phyloP scores from a whole-genome alignment of 1,140 invertebrate genomes.

The Panagrolaimus sp. region DNA sequence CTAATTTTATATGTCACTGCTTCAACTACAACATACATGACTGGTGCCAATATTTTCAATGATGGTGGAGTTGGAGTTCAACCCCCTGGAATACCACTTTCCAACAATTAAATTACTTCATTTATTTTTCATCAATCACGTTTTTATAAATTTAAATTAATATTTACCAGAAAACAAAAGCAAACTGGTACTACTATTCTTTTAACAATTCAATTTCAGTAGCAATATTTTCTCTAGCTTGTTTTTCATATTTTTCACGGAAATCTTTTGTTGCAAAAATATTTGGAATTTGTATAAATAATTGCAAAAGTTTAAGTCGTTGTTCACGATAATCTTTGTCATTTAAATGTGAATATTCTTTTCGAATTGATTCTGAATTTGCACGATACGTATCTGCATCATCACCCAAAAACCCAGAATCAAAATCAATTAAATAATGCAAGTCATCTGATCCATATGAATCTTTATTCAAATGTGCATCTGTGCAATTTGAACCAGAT shows the following conservation, averaged over 20 bases:
- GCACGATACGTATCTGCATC: slow-evolving; percentile 61
- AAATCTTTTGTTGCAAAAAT: slow-evolving; percentile 67
- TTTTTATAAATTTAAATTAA: too few species aligned
- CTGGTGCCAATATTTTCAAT: neutral
- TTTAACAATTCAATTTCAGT: slow-evolving; percentile 61
- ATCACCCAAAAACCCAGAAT: slow-evolving; percentile 64
- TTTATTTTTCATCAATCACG: too few species aligned
- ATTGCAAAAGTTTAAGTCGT: slow-evolving; percentile 65
- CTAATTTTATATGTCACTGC: neutral
- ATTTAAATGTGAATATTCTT: slow-evolving; percentile 65
- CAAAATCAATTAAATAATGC: slow-evolving; percentile 66
- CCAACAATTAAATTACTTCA: too few species aligned
- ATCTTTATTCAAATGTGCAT: slow-evolving; percentile 64
- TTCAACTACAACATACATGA: neutral
- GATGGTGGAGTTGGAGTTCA: neutral
- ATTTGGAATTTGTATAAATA: slow-evolving; percentile 67
- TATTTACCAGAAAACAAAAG: too few species aligned
- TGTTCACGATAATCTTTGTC: slow-evolving; percentile 63
- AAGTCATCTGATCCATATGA: slow-evolving; percentile 64
- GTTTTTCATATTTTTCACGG: slow-evolving; percentile 64
- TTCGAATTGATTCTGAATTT: slow-evolving; percentile 62
- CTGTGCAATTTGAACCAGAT: slow-evolving; percentile 64
- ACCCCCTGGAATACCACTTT: too few species aligned
- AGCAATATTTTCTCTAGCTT: slow-evolving; percentile 65
- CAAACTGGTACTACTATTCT: neutral